Evolutionary conservation across 2,888 invertebrate genomes (phyloP).

Genomic region (Dasypogon diadema): DNA sequence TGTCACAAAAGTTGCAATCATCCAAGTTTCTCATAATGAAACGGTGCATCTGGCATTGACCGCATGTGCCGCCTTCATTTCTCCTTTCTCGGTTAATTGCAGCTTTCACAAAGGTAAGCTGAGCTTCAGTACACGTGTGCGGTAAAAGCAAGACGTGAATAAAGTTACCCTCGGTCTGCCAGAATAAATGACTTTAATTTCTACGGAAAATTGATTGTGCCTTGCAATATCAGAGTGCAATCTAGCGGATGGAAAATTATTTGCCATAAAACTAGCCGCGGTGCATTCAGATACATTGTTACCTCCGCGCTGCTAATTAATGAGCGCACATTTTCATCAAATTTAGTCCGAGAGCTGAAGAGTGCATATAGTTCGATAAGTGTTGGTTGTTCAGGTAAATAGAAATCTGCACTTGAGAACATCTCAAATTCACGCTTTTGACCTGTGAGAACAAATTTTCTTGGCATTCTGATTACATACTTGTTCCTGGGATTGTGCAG

Average conservation of each 20-base stretch:
- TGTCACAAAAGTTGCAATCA: no score
- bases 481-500: neutral
- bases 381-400: neutral
- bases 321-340: conserved; percentile 20
- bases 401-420: conserved; percentile 23
- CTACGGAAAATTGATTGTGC: neutral
- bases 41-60: no score
- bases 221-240: neutral
- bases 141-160: no score
- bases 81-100: no score
- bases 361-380: neutral
- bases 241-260: conserved; percentile 1
- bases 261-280: neutral
- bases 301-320: neutral
- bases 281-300: conserved; percentile 3
- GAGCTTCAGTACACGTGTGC: neutral
- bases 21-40: no score
- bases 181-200: neutral
- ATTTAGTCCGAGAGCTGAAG: conserved; percentile 23
- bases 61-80: no score
- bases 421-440: conserved; percentile 27
- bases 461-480: neutral
- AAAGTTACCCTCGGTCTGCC: neutral
- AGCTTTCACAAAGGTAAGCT: neutral
- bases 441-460: conserved; percentile 7